Base-by-base conservation (phyloP, 2,888 invertebrate species). In the Sipha maydis region DNA sequence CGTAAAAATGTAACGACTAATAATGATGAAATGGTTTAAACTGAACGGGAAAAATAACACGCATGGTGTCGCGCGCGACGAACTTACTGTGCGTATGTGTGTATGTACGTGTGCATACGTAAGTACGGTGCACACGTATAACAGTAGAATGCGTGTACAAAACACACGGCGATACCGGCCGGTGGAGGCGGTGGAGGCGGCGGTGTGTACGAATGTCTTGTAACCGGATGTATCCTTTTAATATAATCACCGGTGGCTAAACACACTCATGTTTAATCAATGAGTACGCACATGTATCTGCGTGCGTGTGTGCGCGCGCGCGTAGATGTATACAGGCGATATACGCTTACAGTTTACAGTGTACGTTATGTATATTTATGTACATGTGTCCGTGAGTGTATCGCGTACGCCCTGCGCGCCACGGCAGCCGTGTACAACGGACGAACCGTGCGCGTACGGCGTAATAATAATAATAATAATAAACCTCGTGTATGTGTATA, bases 181-280 rank as follows among this genome's bases (percentile, higher is more conserved):
- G 41, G 61, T 11, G 25, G 38, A 14, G 67, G 75, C 67, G 41
- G 61, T 11, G 25, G 38, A 14, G 67, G 75, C 34, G 67, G 48
- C 41, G 77, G 77, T 14, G 56, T 28, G 25, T 67, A 73, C 73
- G 61, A 88, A 82, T 82, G 88, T 88, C 88, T 88, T 76, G 88
- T 88, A 88, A 88, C 88, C 88, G 88, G 88, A 88, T 88, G 88
- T 88, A 88, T 88, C 88, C 75, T 88, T 88, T 88, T 82, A 88
- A 82, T 88, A 76, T 88, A 82, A 88, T 88, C 88, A 88, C 82
- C 88, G 88, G 88, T 88, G 88, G 82, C 88, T 67, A 88, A 88
- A 88, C 80, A 75, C 71, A 82, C 82, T 88, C 88, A 76, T 88
- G 88, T 88, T 88, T 88, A 88, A 88, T 88, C 88, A 76, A 82